A percentile compares a stretch with the other conserved stretches of the same genome.
These are phyloP conservation scores for Himantopus leucocephalus DNA, from an alignment of 2,113 vertebrate genomes.

Conservation along the genomic window DNA sequence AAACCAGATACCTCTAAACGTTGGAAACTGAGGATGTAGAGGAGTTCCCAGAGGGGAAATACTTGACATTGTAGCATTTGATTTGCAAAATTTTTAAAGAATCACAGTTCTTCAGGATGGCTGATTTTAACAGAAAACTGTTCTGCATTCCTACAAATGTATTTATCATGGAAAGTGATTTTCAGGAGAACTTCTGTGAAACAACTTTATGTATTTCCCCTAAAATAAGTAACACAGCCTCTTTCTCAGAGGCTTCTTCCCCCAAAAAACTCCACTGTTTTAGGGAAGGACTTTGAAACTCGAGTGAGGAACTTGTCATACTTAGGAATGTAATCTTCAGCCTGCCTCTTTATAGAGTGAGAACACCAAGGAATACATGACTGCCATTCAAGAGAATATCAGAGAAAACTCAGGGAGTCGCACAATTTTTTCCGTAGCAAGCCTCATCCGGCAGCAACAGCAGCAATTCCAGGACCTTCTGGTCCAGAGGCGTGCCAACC, in stretches of 20 bases:
- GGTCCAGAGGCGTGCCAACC: constrained; percentile 55
- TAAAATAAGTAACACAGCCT: neutral
- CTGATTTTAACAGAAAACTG: neutral
- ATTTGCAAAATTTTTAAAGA: neutral
- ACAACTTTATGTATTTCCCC: neutral
- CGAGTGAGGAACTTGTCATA: neutral
- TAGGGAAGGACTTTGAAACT: neutral
- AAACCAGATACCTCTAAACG: neutral
- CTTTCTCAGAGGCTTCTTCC: neutral
- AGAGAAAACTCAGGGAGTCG: neutral
- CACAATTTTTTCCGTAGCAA: neutral
- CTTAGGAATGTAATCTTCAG: neutral
- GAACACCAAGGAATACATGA: neutral
- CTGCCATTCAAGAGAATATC: neutral
- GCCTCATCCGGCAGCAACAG: constrained; percentile 1
- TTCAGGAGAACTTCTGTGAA: neutral
- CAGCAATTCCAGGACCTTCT: constrained; percentile 51
- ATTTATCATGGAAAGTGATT: neutral
- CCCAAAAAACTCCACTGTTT: neutral
- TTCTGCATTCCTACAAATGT: neutral
- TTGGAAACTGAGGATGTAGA: neutral
- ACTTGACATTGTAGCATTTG: neutral
- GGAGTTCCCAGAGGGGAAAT: neutral
- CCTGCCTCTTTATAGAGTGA: neutral
- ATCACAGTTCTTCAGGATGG: neutral